phyloP scores from a whole-genome alignment of 2,113 vertebrate genomes.

The Neogale vison region DNA sequence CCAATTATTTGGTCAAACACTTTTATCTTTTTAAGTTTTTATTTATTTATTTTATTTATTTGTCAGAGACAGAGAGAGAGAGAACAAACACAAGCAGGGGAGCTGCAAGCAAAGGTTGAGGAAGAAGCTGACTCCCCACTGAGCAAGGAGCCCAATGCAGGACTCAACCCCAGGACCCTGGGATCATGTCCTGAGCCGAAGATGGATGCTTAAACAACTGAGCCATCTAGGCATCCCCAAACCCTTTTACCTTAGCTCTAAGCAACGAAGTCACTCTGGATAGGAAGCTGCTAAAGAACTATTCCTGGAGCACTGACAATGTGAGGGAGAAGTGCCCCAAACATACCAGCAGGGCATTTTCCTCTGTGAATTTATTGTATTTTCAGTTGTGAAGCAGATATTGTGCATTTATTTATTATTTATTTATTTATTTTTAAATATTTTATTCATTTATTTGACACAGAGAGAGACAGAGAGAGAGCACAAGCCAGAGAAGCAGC shows the following conservation, averaged over 20 bases:
- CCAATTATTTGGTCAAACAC: neutral
- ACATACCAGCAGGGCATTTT: neutral
- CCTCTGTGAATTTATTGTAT: neutral
- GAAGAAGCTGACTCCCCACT: no score
- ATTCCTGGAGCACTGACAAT: neutral
- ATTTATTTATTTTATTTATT: no score
- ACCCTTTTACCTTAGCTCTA: neutral
- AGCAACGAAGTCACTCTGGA: neutral
- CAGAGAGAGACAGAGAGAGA: no score
- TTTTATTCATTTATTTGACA: neutral
- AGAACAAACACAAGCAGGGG: no score
- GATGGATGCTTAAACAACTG: no score
- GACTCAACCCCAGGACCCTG: no score
- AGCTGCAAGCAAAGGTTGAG: no score
- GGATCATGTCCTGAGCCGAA: no score
- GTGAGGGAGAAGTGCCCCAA: neutral
- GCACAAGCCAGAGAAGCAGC: no score
- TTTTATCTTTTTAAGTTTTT: neutral
- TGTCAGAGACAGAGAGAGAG: no score
- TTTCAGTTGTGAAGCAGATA: neutral
- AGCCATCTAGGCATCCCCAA: neutral
- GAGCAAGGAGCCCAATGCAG: no score
- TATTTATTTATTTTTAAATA: neutral
- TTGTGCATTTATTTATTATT: neutral
- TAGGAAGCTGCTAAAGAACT: neutral